A percentile compares a stretch with the other conserved stretches of the same genome.
phyloP scores from a whole-genome alignment of 2,113 vertebrate genomes.

The Aptenodytes patagonicus region DNA sequence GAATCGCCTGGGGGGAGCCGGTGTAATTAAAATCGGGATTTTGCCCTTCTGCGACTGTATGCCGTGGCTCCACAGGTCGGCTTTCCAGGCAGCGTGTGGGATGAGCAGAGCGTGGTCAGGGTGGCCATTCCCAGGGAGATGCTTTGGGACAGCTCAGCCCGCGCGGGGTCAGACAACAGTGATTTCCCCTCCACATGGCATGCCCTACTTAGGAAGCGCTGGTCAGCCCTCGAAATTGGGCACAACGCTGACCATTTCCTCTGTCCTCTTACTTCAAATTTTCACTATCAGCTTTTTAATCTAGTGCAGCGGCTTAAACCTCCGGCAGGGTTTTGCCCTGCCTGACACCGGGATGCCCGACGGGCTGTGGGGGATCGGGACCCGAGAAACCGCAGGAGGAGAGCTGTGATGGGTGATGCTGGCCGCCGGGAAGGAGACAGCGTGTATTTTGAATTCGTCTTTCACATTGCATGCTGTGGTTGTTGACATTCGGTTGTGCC shows the following conservation, averaged over 20 bases:
- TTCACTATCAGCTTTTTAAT: background rate
- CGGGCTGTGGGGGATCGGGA: background rate
- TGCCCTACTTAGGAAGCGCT: constrained; percentile 23
- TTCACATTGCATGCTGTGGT: background rate
- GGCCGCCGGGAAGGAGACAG: background rate
- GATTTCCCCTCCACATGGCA: background rate
- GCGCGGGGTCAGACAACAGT: background rate
- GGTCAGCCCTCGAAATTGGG: background rate
- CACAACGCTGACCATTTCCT: constrained; percentile 21
- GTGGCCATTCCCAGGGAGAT: background rate
- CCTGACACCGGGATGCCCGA: background rate
- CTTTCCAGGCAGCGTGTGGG: background rate
- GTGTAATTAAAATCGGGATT: background rate
- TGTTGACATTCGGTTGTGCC: background rate
- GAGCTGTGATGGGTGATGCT: background rate
- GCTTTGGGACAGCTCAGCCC: background rate
- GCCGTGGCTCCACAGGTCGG: background rate
- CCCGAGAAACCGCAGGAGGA: background rate
- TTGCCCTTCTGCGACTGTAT: background rate
- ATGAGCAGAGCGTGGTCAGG: fast-evolving
- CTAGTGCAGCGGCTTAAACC: background rate
- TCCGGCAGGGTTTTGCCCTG: fast-evolving
- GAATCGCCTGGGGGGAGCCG: background rate
- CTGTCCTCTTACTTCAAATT: background rate
- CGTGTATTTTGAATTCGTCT: background rate